Percentiles rank a stretch among this genome's conserved stretches.
These are phyloP conservation scores for Metridium senile DNA, from an alignment of 92 coral and sea anemone species.

Conservation along the genomic window DNA sequence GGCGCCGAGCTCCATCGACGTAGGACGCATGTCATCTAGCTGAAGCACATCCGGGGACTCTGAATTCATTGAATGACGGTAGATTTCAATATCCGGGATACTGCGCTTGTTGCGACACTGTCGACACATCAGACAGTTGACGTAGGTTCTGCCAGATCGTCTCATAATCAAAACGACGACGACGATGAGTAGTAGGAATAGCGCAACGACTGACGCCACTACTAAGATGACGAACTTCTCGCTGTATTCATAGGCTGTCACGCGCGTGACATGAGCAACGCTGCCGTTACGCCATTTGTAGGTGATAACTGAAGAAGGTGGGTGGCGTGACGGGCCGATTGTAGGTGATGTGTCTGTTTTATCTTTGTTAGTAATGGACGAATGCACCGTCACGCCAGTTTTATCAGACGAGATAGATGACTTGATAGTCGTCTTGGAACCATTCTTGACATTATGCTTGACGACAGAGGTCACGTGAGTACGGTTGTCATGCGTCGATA, in stretches of 20 bases:
- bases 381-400: constrained; percentile 75
- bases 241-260: constrained; percentile 58
- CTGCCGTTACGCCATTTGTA: constrained; percentile 52
- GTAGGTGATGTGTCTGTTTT: constrained; percentile 57
- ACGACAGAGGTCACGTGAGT: constrained; percentile 82
- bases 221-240: constrained; percentile 72
- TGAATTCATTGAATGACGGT: constrained; percentile 86
- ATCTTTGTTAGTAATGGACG: constrained; percentile 59
- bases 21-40: constrained; percentile 81
- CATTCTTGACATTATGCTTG: constrained; percentile 65
- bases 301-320: constrained; percentile 31
- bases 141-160: constrained; percentile 74
- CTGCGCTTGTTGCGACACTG: constrained; percentile 66
- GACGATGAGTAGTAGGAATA: constrained; percentile 67
- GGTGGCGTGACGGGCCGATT: constrained; percentile 30
- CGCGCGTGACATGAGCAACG: constrained; percentile 62
- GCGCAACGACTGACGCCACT: constrained; percentile 70
- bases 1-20: constrained; percentile 70
- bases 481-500: constrained; percentile 71
- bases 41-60: constrained; percentile 95
- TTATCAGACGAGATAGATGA: constrained; percentile 78
- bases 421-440: constrained; percentile 64
- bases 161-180: constrained; percentile 70
- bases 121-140: constrained; percentile 68
- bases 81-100: constrained; percentile 93